phyloP scores from a whole-genome alignment of 2,888 invertebrate species.

The Zhengitettix transpicula region DNA sequence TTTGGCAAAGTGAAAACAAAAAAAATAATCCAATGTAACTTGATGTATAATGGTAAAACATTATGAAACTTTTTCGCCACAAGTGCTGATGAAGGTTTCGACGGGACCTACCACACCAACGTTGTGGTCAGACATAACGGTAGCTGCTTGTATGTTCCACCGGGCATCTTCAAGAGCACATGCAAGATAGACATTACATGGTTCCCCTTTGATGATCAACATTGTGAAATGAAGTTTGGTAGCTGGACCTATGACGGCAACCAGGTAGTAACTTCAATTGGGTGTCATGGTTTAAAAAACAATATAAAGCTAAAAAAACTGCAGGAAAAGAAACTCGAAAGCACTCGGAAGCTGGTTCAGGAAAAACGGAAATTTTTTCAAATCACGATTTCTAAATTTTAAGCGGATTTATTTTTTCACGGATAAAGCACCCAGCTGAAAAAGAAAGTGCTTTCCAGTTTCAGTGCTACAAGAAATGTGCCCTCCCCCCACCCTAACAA shows the following conservation, averaged over 20 bases:
- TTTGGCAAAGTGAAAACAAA: conserved; percentile 2
- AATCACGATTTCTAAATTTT: too few relatives aligned
- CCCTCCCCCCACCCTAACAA: too few relatives aligned
- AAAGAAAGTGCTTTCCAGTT: too few relatives aligned
- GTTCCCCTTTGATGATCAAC: conserved; percentile 99
- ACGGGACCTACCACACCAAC: conserved; percentile 99
- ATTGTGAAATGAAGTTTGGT: conserved; percentile 99
- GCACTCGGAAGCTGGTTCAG: too few relatives aligned
- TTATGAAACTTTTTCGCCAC: conserved; percentile 6
- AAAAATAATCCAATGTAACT: not conserved
- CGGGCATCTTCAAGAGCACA: conserved; percentile 99
- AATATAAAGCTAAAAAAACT: not conserved
- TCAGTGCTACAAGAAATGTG: too few relatives aligned
- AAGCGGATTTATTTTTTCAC: too few relatives aligned
- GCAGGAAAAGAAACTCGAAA: too few relatives aligned
- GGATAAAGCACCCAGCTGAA: too few relatives aligned
- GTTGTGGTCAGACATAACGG: conserved; percentile 98
- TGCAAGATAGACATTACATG: conserved; percentile 99
- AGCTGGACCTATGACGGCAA: conserved; percentile 99
- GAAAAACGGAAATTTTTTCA: too few relatives aligned
- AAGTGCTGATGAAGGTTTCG: conserved; percentile 99
- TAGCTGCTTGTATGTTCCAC: conserved; percentile 97
- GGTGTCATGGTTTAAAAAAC: not conserved
- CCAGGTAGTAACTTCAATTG: conserved; percentile 48
- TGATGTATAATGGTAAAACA: not conserved